A percentile compares a stretch with the other conserved stretches of the same genome.
Evolutionary conservation across 2,797 vertebrate genomes (phyloP).

Genomic region (Sebastolobus alascanus): DNA sequence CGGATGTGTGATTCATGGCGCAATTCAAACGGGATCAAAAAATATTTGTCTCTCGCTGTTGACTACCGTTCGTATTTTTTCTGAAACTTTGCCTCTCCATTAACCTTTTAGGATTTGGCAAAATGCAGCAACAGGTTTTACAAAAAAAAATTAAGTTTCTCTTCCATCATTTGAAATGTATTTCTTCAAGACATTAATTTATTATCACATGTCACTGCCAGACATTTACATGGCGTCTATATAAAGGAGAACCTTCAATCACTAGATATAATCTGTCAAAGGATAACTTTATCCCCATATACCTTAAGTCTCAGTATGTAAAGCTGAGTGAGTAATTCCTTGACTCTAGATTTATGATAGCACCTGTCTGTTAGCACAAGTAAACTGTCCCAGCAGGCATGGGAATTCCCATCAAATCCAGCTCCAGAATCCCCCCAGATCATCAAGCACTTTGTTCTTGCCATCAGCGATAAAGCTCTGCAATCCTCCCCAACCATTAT

Average conservation of each 20-base stretch:
- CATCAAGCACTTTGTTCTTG: slow-evolving; percentile 83
- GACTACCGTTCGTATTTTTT: no score
- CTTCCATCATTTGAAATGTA: neutral
- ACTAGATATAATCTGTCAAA: slow-evolving; percentile 60
- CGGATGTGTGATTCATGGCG: no score
- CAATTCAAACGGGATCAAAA: no score
- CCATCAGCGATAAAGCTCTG: slow-evolving; percentile 81
- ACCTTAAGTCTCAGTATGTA: slow-evolving; percentile 52
- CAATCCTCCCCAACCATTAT: slow-evolving; percentile 82
- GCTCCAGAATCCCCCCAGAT: slow-evolving; percentile 83
- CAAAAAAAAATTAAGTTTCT: slow-evolving; percentile 2
- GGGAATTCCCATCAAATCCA: slow-evolving; percentile 83
- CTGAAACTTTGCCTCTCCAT: no score
- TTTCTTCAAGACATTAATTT: slow-evolving; percentile 1
- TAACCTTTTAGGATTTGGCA: neutral
- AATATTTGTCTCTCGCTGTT: fast-evolving
- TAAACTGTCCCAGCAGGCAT: slow-evolving; percentile 76
- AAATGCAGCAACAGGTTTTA: neutral
- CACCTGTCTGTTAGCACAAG: slow-evolving; percentile 81
- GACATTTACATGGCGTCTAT: slow-evolving; percentile 36
- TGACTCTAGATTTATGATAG: slow-evolving; percentile 74
- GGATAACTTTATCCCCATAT: slow-evolving; percentile 61
- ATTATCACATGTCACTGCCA: slow-evolving; percentile 6
- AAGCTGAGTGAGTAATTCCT: slow-evolving; percentile 66
- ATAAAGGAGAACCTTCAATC: slow-evolving; percentile 35